A percentile compares a stretch with the other conserved stretches of the same genome.
These are phyloP conservation scores for Nettapus auritus DNA, from an alignment of 2,113 vertebrate species.

Conservation along the genomic window DNA sequence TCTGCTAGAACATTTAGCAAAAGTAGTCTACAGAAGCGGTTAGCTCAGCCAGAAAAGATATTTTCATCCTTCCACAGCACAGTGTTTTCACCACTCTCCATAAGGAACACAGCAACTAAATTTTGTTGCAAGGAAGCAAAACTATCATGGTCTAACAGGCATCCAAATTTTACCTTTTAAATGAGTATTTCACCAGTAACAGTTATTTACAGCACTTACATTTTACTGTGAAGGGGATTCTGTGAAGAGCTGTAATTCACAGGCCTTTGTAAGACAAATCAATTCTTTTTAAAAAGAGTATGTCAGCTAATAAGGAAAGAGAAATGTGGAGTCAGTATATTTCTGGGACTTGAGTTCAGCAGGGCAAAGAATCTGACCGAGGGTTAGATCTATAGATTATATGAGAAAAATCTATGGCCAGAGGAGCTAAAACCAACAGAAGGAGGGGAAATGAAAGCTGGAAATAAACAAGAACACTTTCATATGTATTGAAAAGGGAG, in stretches of 20 bases:
- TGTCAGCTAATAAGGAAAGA: neutral
- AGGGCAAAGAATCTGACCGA: neutral
- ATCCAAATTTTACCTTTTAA: neutral
- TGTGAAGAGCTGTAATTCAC: neutral
- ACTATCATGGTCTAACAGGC: neutral
- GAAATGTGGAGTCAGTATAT: neutral
- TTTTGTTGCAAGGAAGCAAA: neutral
- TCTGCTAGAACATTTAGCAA: conserved; percentile 1
- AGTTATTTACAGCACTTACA: neutral
- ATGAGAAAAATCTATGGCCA: neutral
- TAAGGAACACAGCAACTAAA: neutral
- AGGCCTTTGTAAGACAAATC: neutral
- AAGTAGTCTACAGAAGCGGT: neutral
- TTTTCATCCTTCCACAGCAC: neutral
- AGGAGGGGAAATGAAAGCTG: neutral
- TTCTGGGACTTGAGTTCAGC: neutral
- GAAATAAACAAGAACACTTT: neutral
- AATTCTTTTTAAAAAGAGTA: neutral
- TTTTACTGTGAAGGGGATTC: neutral
- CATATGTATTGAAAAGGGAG: neutral
- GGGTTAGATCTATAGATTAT: neutral
- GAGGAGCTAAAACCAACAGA: neutral
- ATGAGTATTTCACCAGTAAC: neutral
- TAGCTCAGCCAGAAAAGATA: neutral
- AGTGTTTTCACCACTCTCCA: neutral